Evolutionary conservation across 2,888 invertebrate genomes (phyloP), one percentile per base, ranked within the genome.

Genomic region (Drosophila kokeensis): DNA sequence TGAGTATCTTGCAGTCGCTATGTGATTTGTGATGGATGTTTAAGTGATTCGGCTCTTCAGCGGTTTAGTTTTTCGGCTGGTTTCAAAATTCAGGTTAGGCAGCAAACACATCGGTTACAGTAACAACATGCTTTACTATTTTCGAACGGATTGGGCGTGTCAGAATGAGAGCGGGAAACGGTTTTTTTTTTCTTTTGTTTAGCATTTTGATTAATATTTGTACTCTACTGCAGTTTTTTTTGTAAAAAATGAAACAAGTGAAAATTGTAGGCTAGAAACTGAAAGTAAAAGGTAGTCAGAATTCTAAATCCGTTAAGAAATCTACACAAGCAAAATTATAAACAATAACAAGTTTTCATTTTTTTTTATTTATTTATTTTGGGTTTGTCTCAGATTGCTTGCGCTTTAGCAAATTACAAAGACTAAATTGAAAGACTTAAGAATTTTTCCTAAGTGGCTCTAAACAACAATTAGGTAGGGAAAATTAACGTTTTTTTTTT

Each of bases 261-360:
- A 61, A 54, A 55, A 58, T 36, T 63, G 38, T 21, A 59, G 53
- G 34, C 45, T 55, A 32, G 63, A 64, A 68, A 70, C 32, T 8
- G 42, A 57, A 36, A 71, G 38, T 64, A 57, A 55, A 34, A 65
- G 49, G 32, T 18, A 40, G 15, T 32, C 49, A 48, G 36, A 32
- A 32, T 32, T 32, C 32, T 11, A 32, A 32, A 32, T 32, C 32
- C 32, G 13, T 24, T 21, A 21, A 58, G 40, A 87, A 85, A 82
- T 88, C 92, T 92, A 92, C 92, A 89, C 92, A 92, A 92, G 92
- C 92, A 92, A 85, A 90, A 73, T 70, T n/a, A 80, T 75, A 80
- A 91, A 79, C 75, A 86, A 69, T 71, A 85, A 83, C 63, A 77
- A 66, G 34, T 69, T 34, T 34, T 29, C 32, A 45, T 42, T 27